Evolutionary conservation across 2,797 vertebrate genomes (phyloP), one percentile per base, ranked within the genome.

Genomic region (Phoebastria nigripes): DNA sequence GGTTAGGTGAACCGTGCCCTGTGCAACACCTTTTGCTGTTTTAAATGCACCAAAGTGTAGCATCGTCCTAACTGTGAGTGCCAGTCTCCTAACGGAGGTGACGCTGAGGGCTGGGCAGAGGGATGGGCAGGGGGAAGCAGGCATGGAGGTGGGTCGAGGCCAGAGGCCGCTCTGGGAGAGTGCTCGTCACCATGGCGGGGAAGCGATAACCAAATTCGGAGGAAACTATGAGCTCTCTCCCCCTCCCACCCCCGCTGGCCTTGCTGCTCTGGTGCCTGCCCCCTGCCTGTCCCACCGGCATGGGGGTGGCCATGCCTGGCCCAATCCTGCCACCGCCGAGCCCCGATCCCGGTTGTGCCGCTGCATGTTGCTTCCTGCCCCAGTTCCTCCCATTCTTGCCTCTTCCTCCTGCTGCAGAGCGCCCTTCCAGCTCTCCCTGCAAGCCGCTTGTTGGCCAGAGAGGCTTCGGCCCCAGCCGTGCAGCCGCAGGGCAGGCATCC

Each of bases 331-430:
- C 54, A 51, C 37, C 2, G 3, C 47, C 1, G 11, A 71, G 70
- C 37, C 28, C 31, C 6, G 0, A 58, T 84, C 62, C 17, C 0
- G 0, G 46, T 69, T 6, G 4, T 56, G 66, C 42, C 3, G 3
- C 65, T 71, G 41, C 0, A 0, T 56, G 55, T 90, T 89, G 54
- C 83, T 90, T 96, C 91, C 90, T 94, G 83, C 11, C 24, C 12
- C 15, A 5, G 71, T 96, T 91, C 95, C 89, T 96, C 51, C 54
- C 55, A 79, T 94, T 96, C 82, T 87, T 93, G 42, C 18, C 21
- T 94, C 74, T 93, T 95, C 93, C 62, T 90, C 41, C 25, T 0
- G 1, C 49, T 87, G 49, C 83, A 71, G 20, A 37, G 11, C 2
- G 0, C 22, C 12, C 58, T 93, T 58, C 33, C 37, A 76, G 42